phyloP scores from a whole-genome alignment of 23 tunicate species.

The Pegea sp. region DNA sequence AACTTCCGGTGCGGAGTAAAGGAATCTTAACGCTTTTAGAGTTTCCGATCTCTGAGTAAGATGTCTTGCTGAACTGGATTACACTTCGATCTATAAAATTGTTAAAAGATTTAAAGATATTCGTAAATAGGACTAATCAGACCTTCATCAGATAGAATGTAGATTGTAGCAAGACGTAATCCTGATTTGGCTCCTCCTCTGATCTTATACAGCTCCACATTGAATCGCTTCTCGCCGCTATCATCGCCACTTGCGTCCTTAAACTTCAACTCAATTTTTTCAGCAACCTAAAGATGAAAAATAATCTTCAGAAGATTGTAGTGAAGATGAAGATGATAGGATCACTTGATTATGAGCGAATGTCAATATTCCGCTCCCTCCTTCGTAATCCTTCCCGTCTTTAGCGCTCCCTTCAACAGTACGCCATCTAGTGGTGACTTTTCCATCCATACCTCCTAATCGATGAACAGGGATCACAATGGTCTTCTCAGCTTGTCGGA shows the following conservation, averaged over 20 bases:
- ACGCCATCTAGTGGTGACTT: conserved; percentile 55
- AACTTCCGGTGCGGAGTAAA: conserved; percentile 75
- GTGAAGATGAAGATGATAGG: too few species aligned
- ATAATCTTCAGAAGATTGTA: too few species aligned
- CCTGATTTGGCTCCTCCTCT: conserved; percentile 87
- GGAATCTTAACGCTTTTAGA: conserved; percentile 65
- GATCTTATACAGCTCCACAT: conserved; percentile 56
- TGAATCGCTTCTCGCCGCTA: conserved; percentile 48
- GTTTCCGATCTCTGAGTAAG: conserved; percentile 90
- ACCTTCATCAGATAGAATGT: conserved; percentile 80
- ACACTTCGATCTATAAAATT: conserved; percentile 44
- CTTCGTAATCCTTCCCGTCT: conserved; percentile 32
- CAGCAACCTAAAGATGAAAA: neutral
- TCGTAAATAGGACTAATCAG: neutral
- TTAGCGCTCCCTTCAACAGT: conserved; percentile 53
- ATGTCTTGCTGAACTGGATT: conserved; percentile 81
- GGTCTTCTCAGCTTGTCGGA: conserved; percentile 43
- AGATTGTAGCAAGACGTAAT: conserved; percentile 23
- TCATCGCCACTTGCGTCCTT: conserved; percentile 12
- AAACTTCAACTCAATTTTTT: conserved; percentile 2
- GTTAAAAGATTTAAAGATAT: neutral
- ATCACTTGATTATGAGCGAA: conserved; percentile 85
- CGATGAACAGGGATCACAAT: conserved; percentile 43
- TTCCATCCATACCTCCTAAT: conserved; percentile 90
- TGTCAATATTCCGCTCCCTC: conserved; percentile 38